phyloP scores from a whole-genome alignment of 2,888 invertebrate genomes.

The Lucinisca nassula region DNA sequence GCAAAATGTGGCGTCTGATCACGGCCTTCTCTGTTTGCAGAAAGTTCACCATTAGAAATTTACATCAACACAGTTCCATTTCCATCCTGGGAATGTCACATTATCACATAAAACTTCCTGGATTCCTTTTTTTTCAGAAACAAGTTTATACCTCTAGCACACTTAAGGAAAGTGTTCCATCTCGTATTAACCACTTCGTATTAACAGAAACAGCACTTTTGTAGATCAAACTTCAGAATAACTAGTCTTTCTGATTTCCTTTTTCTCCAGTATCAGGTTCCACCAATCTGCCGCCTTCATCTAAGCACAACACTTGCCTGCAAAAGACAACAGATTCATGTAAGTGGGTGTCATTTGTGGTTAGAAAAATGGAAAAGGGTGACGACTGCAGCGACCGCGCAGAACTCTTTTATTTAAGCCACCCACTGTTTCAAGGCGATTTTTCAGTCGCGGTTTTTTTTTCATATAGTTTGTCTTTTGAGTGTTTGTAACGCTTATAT shows the following conservation, averaged over 20 bases:
- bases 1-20: too few relatives aligned
- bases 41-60: too few relatives aligned
- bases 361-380: too few relatives aligned
- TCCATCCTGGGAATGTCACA: constrained; percentile 2
- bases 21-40: too few relatives aligned
- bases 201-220: neutral
- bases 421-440: too few relatives aligned
- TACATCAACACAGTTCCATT: neutral
- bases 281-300: neutral
- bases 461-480: too few relatives aligned
- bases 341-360: too few relatives aligned
- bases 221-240: neutral
- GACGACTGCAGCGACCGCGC: too few relatives aligned
- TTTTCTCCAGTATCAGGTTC: neutral
- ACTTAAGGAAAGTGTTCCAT: neutral
- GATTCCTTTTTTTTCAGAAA: neutral
- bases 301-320: neutral
- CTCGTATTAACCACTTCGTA: neutral
- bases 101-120: neutral
- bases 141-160: neutral
- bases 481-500: too few relatives aligned
- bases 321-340: too few relatives aligned
- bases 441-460: too few relatives aligned
- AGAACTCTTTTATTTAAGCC: too few relatives aligned
- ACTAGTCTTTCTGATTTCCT: neutral